phyloP scores from a whole-genome alignment of 2,113 vertebrate species.

The Scophthalmus maximus region DNA sequence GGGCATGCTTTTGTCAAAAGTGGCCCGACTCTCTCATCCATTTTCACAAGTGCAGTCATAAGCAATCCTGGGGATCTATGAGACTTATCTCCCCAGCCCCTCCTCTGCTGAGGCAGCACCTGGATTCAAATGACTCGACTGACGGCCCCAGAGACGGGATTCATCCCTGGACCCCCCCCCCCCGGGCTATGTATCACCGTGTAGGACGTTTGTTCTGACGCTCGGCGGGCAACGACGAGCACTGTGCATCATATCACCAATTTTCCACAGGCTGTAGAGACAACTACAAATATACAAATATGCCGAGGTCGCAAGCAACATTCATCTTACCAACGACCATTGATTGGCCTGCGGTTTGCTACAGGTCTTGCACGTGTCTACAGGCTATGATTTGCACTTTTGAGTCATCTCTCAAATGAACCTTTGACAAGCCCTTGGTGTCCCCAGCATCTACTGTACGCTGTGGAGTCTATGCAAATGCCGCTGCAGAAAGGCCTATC shows the following conservation, averaged over 20 bases:
- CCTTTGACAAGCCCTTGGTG: too few species aligned
- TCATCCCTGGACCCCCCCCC: constrained; percentile 11
- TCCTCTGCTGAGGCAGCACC: constrained; percentile 69
- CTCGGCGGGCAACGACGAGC: neutral
- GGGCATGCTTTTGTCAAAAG: constrained; percentile 47
- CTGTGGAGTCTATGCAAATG: too few species aligned
- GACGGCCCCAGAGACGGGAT: constrained; percentile 35
- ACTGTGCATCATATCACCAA: neutral
- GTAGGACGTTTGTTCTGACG: constrained; percentile 16
- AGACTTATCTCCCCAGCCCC: constrained; percentile 34
- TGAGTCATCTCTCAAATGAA: too few species aligned
- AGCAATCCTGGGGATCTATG: constrained; percentile 65
- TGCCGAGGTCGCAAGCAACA: too few species aligned
- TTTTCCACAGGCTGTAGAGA: too few species aligned
- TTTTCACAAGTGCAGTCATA: constrained; percentile 70
- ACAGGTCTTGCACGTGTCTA: too few species aligned
- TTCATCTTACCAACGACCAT: too few species aligned
- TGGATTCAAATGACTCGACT: constrained; percentile 61
- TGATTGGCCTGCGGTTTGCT: too few species aligned
- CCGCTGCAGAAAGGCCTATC: too few species aligned
- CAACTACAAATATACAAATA: too few species aligned
- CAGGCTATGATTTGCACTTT: too few species aligned
- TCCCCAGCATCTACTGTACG: too few species aligned
- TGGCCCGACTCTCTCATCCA: constrained; percentile 45
- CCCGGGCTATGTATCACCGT: constrained; percentile 13